A percentile compares a stretch with the other conserved stretches of the same genome.
Conservation (phyloP, 2,888 invertebrate species). For the Myathropa florea region DNA sequence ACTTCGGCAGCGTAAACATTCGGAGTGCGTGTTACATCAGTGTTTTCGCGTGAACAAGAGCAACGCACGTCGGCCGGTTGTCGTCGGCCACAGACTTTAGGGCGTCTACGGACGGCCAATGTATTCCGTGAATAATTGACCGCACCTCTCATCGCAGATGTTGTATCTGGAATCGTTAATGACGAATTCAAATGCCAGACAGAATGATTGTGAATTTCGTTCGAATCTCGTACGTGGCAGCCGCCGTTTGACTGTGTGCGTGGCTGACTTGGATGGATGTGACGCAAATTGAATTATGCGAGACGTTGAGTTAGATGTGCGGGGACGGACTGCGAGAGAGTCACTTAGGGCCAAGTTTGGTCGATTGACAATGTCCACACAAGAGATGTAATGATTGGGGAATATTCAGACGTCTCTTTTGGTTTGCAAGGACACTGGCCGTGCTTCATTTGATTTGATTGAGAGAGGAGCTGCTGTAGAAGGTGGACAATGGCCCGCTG, state of each 20-base stretch:
- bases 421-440: too few species aligned
- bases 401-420: too few species aligned
- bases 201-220: not conserved
- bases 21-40: not conserved
- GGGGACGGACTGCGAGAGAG: not conserved
- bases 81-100: not conserved
- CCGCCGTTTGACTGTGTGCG: not conserved
- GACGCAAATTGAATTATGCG: not conserved
- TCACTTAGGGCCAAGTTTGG: not conserved
- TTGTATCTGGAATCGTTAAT: not conserved
- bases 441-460: too few species aligned
- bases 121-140: not conserved
- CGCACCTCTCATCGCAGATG: slow-evolving; percentile 5
- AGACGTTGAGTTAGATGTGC: not conserved
- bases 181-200: slow-evolving; percentile 1
- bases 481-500: too few species aligned
- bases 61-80: not conserved
- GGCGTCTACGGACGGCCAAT: not conserved
- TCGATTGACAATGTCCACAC: not conserved
- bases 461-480: too few species aligned
- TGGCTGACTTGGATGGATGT: not conserved
- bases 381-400: too few species aligned
- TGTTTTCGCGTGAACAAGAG: not conserved
- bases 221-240: not conserved
- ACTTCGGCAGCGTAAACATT: not conserved